A percentile compares a stretch with the other conserved stretches of the same genome.
Conservation (phyloP, 2,888 invertebrate genomes). For the Copidosoma aretas region DNA sequence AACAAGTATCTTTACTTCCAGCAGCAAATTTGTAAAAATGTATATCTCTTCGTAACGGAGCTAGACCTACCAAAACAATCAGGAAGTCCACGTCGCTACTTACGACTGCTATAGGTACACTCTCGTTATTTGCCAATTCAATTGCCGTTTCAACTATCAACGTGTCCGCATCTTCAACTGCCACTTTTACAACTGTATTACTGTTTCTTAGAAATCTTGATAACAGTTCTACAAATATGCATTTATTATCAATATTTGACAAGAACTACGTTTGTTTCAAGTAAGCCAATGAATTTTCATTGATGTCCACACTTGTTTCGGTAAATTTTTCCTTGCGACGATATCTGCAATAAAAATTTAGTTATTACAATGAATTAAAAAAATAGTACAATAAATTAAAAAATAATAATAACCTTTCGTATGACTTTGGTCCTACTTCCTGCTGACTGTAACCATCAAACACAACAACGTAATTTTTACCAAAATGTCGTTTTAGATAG, state of each 20-base stretch:
- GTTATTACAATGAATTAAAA: too few relatives aligned
- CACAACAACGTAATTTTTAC: constrained; percentile 31
- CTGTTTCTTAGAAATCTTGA: constrained; percentile 22
- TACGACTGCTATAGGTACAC: constrained; percentile 23
- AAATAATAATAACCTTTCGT: constrained; percentile 33
- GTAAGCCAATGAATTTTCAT: constrained; percentile 32
- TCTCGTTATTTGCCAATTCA: constrained; percentile 2
- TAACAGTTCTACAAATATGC: constrained; percentile 35
- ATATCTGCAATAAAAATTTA: too few relatives aligned
- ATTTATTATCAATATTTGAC: constrained; percentile 42
- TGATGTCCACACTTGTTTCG: constrained; percentile 39
- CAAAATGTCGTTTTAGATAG: constrained; percentile 22
- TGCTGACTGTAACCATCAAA: constrained; percentile 44
- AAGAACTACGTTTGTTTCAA: constrained; percentile 42
- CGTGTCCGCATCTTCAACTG: constrained; percentile 42
- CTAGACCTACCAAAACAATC: constrained; percentile 20
- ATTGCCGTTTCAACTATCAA: constrained; percentile 37
- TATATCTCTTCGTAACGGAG: not conserved
- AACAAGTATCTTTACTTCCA: not conserved
- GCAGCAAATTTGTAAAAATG: constrained; percentile 1
- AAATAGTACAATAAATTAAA: constrained; percentile 1
- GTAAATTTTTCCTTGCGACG: constrained; percentile 35
- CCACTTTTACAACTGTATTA: constrained; percentile 9
- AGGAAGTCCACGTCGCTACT: constrained; percentile 38
- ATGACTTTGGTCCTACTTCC: constrained; percentile 39